Percentiles rank a stretch among this genome's conserved stretches.
Conservation (phyloP, 1,140 invertebrate species). For the Drosophila simulans region DNA sequence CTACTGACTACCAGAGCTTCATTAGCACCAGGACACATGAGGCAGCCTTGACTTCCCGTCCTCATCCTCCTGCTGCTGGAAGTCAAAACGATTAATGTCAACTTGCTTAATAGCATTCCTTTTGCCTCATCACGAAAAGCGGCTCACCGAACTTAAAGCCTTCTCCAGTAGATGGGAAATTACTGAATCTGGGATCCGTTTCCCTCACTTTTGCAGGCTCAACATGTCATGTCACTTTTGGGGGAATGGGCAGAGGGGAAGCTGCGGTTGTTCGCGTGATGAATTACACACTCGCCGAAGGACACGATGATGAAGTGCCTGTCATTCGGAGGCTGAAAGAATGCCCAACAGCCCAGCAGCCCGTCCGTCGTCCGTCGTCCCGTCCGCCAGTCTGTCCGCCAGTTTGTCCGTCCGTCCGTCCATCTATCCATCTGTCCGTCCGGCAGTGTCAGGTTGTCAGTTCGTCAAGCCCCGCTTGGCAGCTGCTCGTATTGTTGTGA, state of each 20-base stretch:
- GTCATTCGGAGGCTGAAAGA: conserved; percentile 80
- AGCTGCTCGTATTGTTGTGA: conserved; percentile 54
- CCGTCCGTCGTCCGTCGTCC: not conserved
- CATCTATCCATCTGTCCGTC: not conserved
- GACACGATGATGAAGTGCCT: conserved; percentile 82
- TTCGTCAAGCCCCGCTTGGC: conserved; percentile 22
- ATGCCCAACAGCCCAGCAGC: conserved; percentile 65
- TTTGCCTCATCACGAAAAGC: conserved; percentile 55
- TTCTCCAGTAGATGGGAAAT: conserved; percentile 4
- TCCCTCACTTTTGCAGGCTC: conserved; percentile 56
- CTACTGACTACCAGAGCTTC: conserved; percentile 33
- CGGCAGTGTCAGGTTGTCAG: conserved; percentile 28
- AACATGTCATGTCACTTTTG: conserved; percentile 73
- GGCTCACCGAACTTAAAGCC: conserved; percentile 66
- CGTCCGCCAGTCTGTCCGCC: not conserved
- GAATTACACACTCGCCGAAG: conserved; percentile 82
- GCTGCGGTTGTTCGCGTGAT: conserved; percentile 81
- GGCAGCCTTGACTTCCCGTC: not conserved
- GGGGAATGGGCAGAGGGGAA: conserved; percentile 9
- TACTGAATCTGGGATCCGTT: not conserved
- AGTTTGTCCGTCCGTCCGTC: not conserved
- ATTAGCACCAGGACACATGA: conserved; percentile 49
- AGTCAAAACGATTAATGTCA: conserved; percentile 82
- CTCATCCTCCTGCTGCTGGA: conserved; percentile 4
- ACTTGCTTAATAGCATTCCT: conserved; percentile 81